These are phyloP conservation scores for human DNA, from an alignment of 2,113 vertebrate species.

Conservation along the genomic window GRCh38 chr12:66921501-66922000, in stretches of 20 bases:
- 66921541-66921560: background rate
- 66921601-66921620: background rate
- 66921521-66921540: background rate
- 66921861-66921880: background rate
- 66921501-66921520: background rate
- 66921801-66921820: background rate
- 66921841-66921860: background rate
- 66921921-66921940: background rate
- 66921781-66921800: background rate
- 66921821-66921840: background rate
- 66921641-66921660: background rate
- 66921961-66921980: background rate
- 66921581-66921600: background rate
- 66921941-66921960: background rate
- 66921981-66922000: background rate
- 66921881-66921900: background rate
- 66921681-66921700: background rate
- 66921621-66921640: background rate
- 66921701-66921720: background rate
- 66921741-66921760: background rate
- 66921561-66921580: background rate
- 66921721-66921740: background rate
- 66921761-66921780: background rate
- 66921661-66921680: background rate
- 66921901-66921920: background rate